These are phyloP conservation scores for Antheraea assamensis DNA, from an alignment of 2,888 invertebrate genomes.

Conservation along the genomic window DNA sequence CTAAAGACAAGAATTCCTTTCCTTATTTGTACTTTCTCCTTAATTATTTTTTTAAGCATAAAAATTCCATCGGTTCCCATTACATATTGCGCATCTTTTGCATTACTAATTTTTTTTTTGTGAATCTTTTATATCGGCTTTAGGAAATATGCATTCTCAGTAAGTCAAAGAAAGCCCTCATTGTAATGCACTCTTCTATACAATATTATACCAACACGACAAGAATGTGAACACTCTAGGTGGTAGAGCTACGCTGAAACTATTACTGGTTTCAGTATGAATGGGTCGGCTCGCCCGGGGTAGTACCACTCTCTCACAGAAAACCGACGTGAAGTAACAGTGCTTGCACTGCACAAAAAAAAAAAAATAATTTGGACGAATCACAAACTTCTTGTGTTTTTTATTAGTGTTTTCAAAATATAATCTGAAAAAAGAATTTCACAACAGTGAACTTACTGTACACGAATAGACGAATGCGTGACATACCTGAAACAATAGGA, in stretches of 20 bases:
- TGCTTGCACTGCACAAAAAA: too few relatives aligned
- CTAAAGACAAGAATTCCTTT: background rate
- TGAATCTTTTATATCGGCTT: too few relatives aligned
- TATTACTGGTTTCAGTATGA: too few relatives aligned
- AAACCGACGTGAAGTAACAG: too few relatives aligned
- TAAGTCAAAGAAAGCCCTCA: background rate
- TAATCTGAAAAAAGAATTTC: background rate
- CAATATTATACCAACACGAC: background rate
- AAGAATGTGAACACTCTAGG: too few relatives aligned
- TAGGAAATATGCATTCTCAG: background rate
- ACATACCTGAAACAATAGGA: conserved; percentile 19
- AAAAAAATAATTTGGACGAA: background rate
- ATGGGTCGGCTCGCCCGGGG: too few relatives aligned
- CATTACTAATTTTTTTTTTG: background rate
- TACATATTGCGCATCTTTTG: background rate
- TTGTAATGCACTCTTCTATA: background rate
- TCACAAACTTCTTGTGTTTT: background rate
- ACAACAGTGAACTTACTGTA: background rate
- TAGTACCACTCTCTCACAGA: too few relatives aligned
- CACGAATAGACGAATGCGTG: conserved; percentile 13
- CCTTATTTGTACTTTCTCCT: background rate
- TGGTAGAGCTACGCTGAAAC: too few relatives aligned
- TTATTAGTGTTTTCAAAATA: background rate
- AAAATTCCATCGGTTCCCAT: background rate
- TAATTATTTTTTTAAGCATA: background rate